phyloP scores from a whole-genome alignment of 2,797 vertebrate genomes.

The Mareca strepera region DNA sequence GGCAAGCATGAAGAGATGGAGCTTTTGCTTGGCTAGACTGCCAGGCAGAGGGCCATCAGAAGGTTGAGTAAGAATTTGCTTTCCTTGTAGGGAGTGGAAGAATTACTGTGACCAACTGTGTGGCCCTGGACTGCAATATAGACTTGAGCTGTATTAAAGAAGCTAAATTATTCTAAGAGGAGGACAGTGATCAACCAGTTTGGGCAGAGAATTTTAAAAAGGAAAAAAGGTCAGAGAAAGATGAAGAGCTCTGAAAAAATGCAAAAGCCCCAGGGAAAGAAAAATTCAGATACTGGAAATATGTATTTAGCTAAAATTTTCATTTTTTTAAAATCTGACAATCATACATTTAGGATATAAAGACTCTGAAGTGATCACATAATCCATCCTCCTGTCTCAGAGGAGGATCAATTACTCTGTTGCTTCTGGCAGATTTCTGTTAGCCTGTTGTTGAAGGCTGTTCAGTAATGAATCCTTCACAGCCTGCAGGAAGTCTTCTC shows the following conservation, averaged over 20 bases:
- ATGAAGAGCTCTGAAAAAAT: background rate
- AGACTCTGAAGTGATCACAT: background rate
- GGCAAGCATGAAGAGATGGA: background rate
- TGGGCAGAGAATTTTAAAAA: background rate
- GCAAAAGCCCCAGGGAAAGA: background rate
- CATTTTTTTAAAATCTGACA: background rate
- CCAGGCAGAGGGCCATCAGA: background rate
- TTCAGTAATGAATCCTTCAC: background rate
- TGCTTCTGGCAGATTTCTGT: background rate
- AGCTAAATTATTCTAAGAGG: background rate
- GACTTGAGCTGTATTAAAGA: background rate
- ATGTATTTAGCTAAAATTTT: background rate
- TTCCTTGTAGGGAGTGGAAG: background rate
- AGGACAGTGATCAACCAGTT: background rate
- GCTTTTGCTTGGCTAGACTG: background rate
- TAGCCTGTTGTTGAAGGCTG: background rate
- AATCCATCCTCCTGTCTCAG: background rate
- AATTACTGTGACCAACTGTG: background rate
- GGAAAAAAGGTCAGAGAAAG: background rate
- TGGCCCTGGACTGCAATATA: background rate
- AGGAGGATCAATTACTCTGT: background rate
- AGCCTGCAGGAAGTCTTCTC: background rate
- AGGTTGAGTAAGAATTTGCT: background rate
- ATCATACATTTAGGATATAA: background rate
- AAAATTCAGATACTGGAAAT: background rate